phyloP scores from a whole-genome alignment of 2,797 vertebrate species.

The Carcharodon carcharias region DNA sequence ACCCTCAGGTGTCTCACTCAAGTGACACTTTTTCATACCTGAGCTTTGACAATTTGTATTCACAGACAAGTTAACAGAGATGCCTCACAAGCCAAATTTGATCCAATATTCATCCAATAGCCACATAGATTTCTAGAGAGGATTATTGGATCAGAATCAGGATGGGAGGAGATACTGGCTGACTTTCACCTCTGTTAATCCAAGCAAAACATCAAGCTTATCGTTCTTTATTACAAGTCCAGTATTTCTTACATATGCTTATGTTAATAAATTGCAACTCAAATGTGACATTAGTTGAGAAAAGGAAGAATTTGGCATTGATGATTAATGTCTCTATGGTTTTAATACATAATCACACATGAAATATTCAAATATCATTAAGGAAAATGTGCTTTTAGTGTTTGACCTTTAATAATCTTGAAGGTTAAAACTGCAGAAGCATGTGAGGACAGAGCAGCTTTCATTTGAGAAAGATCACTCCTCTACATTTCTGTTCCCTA shows the following conservation, averaged over 20 bases:
- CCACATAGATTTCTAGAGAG: not conserved
- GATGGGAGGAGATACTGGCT: not conserved
- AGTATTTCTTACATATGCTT: not conserved
- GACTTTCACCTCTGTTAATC: not conserved
- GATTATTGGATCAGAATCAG: not conserved
- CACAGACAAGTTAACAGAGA: too few relatives aligned
- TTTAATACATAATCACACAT: not conserved
- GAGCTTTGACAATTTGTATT: not conserved
- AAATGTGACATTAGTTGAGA: not conserved
- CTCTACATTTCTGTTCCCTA: not conserved
- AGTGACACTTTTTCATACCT: not conserved
- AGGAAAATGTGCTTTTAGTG: not conserved
- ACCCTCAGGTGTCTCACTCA: not conserved
- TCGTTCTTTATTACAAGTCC: not conserved
- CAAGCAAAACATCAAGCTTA: not conserved
- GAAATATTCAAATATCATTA: not conserved
- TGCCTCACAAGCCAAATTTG: not conserved
- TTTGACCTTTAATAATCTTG: not conserved
- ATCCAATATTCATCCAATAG: not conserved
- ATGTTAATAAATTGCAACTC: conserved; percentile 6
- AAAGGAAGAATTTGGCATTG: not conserved
- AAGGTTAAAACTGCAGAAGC: not conserved
- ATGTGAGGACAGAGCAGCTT: not conserved
- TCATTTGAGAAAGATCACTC: not conserved
- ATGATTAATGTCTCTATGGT: not conserved